These are phyloP conservation scores for Danio albolineatus DNA, from an alignment of 2,797 vertebrate genomes.

Conservation along the genomic window DNA sequence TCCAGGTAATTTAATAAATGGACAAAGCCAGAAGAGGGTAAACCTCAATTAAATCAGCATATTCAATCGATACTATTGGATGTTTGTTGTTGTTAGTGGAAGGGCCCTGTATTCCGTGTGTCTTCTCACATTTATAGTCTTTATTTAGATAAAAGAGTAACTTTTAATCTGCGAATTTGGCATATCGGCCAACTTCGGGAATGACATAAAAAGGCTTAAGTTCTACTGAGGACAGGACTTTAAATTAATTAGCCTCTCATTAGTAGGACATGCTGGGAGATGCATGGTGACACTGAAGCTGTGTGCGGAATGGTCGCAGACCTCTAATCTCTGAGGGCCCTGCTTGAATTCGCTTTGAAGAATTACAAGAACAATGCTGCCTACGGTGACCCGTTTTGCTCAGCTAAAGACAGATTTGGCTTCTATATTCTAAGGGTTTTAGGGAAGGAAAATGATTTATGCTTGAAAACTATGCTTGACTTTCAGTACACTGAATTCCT, in stretches of 20 bases:
- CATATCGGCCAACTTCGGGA: not conserved
- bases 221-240: conserved; percentile 11
- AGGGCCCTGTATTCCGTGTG: conserved; percentile 21
- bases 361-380: conserved; percentile 4
- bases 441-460: not conserved
- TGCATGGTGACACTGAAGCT: not conserved
- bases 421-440: not conserved
- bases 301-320: not conserved
- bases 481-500: not conserved
- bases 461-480: not conserved
- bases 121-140: conserved; percentile 10
- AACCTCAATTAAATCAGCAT: conserved; percentile 59
- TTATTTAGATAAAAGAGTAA: not conserved
- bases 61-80: conserved; percentile 53
- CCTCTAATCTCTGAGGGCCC: conserved; percentile 25
- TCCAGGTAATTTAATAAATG: conserved; percentile 59
- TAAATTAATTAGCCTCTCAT: conserved; percentile 30
- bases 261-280: conserved; percentile 29
- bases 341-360: not conserved
- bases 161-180: not conserved
- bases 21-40: conserved; percentile 30
- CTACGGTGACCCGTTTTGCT: not conserved
- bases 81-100: conserved; percentile 46
- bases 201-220: not conserved
- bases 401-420: conserved; percentile 14